Evolutionary conservation across 2,113 vertebrate species (phyloP).

Genomic region (Trinectes maculatus): DNA sequence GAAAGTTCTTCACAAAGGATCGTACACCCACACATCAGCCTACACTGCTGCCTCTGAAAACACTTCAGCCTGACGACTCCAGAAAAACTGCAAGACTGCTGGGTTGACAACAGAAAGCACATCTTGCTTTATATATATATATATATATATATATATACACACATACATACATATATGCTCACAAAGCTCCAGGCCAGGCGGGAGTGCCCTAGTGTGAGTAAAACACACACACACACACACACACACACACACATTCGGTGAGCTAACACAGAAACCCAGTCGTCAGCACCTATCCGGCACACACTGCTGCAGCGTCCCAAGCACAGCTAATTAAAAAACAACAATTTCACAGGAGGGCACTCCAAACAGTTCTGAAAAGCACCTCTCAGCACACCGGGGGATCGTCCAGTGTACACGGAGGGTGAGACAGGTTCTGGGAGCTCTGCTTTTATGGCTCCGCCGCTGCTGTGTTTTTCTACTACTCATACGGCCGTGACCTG

Average conservation of each 20-base stretch:
- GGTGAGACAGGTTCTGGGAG: conserved; percentile 64
- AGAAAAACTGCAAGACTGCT: conserved; percentile 53
- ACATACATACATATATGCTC: too few relatives aligned
- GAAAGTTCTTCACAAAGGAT: conserved; percentile 27
- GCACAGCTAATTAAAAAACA: conserved; percentile 87
- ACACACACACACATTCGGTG: conserved; percentile 45
- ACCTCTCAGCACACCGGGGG: conserved; percentile 84
- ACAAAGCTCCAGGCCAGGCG: conserved; percentile 51
- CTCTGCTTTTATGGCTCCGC: conserved; percentile 70
- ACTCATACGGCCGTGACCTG: conserved; percentile 57
- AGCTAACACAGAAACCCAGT: conserved; percentile 74
- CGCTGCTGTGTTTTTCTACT: conserved; percentile 56
- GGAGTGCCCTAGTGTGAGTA: conserved; percentile 63
- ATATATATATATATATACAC: too few relatives aligned
- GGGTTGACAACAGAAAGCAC: conserved; percentile 43
- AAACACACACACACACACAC: conserved; percentile 61
- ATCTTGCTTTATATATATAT: conserved; percentile 14
- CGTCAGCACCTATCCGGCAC: conserved; percentile 79
- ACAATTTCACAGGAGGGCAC: conserved; percentile 83
- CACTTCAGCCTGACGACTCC: conserved; percentile 37
- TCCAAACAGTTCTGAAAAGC: conserved; percentile 79
- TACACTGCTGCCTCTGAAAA: conserved; percentile 21
- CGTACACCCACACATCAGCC: conserved; percentile 10
- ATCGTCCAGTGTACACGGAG: conserved; percentile 67
- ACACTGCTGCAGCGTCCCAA: conserved; percentile 66